These are phyloP conservation scores for Cyanocitta stelleri DNA, from an alignment of 2,113 vertebrate genomes.

Conservation along the genomic window DNA sequence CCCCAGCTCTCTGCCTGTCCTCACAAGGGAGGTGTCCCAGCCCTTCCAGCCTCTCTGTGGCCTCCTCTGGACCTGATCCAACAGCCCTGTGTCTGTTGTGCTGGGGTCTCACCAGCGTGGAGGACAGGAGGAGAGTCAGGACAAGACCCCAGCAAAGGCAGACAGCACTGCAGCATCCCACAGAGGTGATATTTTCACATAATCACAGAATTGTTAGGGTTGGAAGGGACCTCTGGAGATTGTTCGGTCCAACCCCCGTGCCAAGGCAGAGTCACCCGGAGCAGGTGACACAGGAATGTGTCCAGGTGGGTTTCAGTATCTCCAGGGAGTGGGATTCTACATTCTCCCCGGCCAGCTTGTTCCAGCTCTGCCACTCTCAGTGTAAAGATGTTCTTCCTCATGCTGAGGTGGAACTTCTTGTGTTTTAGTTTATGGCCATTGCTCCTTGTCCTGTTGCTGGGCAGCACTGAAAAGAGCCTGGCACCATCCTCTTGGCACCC, in stretches of 20 bases:
- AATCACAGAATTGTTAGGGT: neutral
- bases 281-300: neutral
- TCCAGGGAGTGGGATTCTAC: too few species aligned
- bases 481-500: neutral
- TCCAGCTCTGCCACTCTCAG: neutral
- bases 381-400: neutral
- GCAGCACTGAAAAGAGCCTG: neutral
- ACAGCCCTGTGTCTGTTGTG: too few species aligned
- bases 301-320: neutral
- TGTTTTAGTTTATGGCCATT: neutral
- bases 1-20: neutral
- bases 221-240: neutral
- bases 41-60: neutral
- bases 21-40: too few species aligned
- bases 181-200: rapidly evolving
- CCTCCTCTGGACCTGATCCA: neutral
- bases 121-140: neutral
- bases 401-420: too few species aligned
- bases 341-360: neutral
- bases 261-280: neutral
- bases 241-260: too few species aligned
- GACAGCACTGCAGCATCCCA: neutral
- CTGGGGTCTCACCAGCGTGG: neutral
- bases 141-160: rapidly evolving
- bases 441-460: neutral